Base-by-base conservation (phyloP, 2,113 vertebrate genomes). In the Stigmatopora nigra region DNA sequence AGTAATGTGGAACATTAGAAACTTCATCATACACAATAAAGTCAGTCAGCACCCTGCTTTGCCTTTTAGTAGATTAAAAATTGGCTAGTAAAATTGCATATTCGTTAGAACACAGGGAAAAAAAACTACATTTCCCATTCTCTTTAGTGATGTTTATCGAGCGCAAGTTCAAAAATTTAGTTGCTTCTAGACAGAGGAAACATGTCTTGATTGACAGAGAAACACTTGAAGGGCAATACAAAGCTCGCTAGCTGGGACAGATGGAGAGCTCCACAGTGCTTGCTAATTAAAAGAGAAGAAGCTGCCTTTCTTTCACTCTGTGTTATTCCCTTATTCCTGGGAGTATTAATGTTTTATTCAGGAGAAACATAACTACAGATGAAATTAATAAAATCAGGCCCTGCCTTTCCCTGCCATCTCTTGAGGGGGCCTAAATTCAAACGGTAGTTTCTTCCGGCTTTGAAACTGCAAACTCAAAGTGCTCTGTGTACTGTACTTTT, bases 331-430 rank as follows among this genome's bases (percentile, higher is more conserved):
- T 87, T 86, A 82, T 88, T 88, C 86, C 84, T 84, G 78, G 73
- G 81, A 85, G 84, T 82, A 84, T 88, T 88, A 86, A 91, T 89
- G 87, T 89, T 88, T 91, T 90, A 91, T 91, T 90, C 85, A 91
- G 84, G 81, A 77, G 87, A 88, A 89, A 87, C 80, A 82, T 88
- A 89, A 90, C 85, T 88, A 89, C 84, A 87, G 85, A 85, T 87
- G 82, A 88, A 89, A 89, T 90, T 87, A 90, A 90, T 90, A 86
- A 89, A 89, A 89, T 88, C 87, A 80, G 83, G 80, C 85, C 81
- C 84, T 86, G 81, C 84, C 86, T 86, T 84, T 82, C 77, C 82
- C 82, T 78, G 79, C 81, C 69, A 85, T 88, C 82, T 87, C 88
- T 86, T 82, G 84, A 83, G 84, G 82, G 69, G 84, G 71, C 77